Evolutionary conservation across 2,797 vertebrate genomes (phyloP).

Genomic region (Gephyroberyx darwinii): DNA sequence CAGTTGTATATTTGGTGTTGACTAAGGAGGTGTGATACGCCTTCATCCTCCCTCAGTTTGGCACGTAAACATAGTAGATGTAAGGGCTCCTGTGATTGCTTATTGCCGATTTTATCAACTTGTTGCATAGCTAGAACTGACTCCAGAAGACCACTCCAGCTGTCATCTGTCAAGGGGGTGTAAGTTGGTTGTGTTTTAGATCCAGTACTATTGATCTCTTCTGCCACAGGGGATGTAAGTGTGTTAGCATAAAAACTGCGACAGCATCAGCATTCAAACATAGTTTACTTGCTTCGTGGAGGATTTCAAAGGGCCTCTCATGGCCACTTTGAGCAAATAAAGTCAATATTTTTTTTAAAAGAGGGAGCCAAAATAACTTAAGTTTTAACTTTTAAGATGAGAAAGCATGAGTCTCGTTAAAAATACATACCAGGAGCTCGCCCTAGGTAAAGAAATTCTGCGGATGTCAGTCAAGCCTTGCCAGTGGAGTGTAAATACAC

Average conservation of each 20-base stretch:
- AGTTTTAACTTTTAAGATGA: slow-evolving; percentile 27
- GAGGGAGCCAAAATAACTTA: slow-evolving; percentile 16
- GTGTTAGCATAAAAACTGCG: slow-evolving; percentile 40
- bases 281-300: slow-evolving; percentile 26
- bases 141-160: slow-evolving; percentile 12
- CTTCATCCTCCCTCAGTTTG: background rate
- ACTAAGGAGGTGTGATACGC: too few species aligned
- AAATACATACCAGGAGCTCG: slow-evolving; percentile 24
- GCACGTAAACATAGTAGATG: background rate
- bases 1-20: too few species aligned
- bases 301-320: slow-evolving; percentile 31
- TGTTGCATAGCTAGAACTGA: background rate
- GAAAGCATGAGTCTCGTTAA: slow-evolving; percentile 29
- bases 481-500: slow-evolving; percentile 14
- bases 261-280: slow-evolving; percentile 50
- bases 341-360: slow-evolving; percentile 46
- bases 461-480: background rate
- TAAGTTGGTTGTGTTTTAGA: slow-evolving; percentile 22
- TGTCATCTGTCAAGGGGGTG: slow-evolving; percentile 27
- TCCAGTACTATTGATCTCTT: slow-evolving; percentile 44
- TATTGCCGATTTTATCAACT: background rate
- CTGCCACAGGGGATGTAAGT: slow-evolving; percentile 33
- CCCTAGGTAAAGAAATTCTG: slow-evolving; percentile 2
- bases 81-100: background rate
- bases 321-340: slow-evolving; percentile 23